Evolutionary conservation across 2,888 invertebrate species (phyloP).

Genomic region (Drosophila austrosaltans): DNA sequence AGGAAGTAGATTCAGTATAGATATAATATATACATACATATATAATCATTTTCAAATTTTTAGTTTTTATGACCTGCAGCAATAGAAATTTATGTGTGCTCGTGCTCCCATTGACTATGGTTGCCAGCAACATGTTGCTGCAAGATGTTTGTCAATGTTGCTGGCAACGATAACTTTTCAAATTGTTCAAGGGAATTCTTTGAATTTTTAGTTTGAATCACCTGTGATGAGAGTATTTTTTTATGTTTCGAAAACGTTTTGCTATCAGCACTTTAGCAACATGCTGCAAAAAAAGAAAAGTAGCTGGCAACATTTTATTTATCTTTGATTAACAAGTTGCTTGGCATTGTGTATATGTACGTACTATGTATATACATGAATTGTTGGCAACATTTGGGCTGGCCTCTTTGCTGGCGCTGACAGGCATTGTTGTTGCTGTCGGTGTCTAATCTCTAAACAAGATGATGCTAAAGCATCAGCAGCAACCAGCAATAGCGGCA

Average conservation of each 20-base stretch:
- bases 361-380: too few species aligned
- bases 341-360: too few species aligned
- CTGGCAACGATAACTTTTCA: conserved; percentile 19
- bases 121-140: conserved; percentile 32
- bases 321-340: too few species aligned
- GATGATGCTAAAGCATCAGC: conserved; percentile 11
- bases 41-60: conserved; percentile 41
- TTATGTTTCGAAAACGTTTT: not conserved
- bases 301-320: not conserved
- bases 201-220: not conserved
- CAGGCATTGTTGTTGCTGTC: conserved; percentile 35
- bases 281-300: not conserved
- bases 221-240: not conserved
- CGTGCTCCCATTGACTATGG: conserved; percentile 32
- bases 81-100: conserved; percentile 59
- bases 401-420: conserved; percentile 45
- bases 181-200: not conserved
- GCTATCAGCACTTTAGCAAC: not conserved
- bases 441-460: conserved; percentile 23
- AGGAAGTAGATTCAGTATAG: conserved; percentile 11
- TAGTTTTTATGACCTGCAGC: conserved; percentile 74
- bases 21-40: conserved; percentile 21
- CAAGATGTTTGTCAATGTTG: conserved; percentile 42
- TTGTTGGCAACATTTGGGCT: not conserved
- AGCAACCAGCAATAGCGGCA: not conserved